Evolutionary conservation across 2,113 vertebrate species (phyloP).

Genomic region (Lasiurus borealis): DNA sequence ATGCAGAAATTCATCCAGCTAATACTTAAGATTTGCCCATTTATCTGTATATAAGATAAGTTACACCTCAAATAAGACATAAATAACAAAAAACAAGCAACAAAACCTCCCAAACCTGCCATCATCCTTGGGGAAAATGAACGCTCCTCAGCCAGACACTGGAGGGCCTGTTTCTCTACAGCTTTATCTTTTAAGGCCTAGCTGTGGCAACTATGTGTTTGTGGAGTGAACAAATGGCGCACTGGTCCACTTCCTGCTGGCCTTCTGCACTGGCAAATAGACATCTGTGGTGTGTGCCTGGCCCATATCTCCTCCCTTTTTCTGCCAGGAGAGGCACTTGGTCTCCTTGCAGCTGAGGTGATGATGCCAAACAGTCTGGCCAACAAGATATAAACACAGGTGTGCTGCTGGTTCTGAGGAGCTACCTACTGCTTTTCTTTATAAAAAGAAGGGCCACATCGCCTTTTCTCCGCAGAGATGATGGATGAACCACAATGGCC

Average conservation of each 20-base stretch:
- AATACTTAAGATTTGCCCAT: not conserved
- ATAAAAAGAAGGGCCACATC: not conserved
- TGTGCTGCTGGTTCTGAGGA: not conserved
- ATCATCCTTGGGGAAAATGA: not conserved
- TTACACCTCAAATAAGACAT: not conserved
- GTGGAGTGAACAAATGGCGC: not conserved
- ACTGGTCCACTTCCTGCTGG: not conserved
- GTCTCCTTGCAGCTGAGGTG: not conserved
- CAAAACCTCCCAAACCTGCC: not conserved
- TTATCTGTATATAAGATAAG: slow-evolving; percentile 35
- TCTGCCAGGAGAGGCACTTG: not conserved
- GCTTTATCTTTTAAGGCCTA: not conserved
- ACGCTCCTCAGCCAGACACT: not conserved
- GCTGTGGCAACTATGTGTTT: not conserved
- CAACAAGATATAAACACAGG: not conserved
- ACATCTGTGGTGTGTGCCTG: not conserved
- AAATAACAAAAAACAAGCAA: slow-evolving; percentile 28
- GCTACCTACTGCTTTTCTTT: not conserved
- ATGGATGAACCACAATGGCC: not conserved
- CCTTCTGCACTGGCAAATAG: not conserved
- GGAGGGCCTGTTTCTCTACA: not conserved
- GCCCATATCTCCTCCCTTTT: not conserved
- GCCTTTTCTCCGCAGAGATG: not conserved
- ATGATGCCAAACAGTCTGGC: not conserved
- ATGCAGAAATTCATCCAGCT: not conserved